These are phyloP conservation scores for Subanguina moxae DNA, from an alignment of 1,140 invertebrate genomes.

Conservation along the genomic window DNA sequence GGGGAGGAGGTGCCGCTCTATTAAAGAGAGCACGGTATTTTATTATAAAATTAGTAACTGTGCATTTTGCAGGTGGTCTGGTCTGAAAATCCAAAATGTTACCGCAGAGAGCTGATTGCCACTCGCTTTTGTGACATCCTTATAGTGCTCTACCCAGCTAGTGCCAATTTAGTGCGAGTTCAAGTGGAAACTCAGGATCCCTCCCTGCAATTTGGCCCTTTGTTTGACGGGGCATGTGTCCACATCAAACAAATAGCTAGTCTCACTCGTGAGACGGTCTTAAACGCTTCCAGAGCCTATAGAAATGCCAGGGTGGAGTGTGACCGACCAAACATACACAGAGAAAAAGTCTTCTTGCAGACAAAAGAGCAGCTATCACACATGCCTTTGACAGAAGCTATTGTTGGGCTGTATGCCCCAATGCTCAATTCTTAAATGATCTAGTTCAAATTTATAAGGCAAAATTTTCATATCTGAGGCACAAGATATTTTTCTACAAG, in stretches of 20 bases:
- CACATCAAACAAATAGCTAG: constrained; percentile 76
- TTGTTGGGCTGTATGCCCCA: constrained; percentile 31
- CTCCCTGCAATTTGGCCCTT: constrained; percentile 88
- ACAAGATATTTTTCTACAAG: neutral
- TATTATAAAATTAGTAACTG: too few relatives aligned
- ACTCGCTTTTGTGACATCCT: constrained; percentile 99
- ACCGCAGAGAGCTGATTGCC: constrained; percentile 90
- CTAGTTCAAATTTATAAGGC: neutral
- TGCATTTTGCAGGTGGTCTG: constrained; percentile 91
- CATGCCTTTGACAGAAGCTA: constrained; percentile 43
- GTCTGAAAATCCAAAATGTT: constrained; percentile 88
- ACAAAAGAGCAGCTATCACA: constrained; percentile 33
- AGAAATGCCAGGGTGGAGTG: constrained; percentile 40
- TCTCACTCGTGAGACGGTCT: constrained; percentile 71
- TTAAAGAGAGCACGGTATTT: too few relatives aligned
- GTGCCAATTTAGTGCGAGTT: constrained; percentile 41
- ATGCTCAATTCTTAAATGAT: constrained; percentile 13
- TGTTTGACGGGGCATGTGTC: constrained; percentile 72
- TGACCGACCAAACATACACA: constrained; percentile 50
- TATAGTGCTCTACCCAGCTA: constrained; percentile 88
- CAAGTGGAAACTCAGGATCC: constrained; percentile 60
- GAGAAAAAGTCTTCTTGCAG: constrained; percentile 51
- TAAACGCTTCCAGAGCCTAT: constrained; percentile 57
- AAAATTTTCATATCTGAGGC: constrained; percentile 1
- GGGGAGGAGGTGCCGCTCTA: too few relatives aligned